Conservation (phyloP, 2,113 vertebrate genomes). For the Syngnathus scovelli region DNA sequence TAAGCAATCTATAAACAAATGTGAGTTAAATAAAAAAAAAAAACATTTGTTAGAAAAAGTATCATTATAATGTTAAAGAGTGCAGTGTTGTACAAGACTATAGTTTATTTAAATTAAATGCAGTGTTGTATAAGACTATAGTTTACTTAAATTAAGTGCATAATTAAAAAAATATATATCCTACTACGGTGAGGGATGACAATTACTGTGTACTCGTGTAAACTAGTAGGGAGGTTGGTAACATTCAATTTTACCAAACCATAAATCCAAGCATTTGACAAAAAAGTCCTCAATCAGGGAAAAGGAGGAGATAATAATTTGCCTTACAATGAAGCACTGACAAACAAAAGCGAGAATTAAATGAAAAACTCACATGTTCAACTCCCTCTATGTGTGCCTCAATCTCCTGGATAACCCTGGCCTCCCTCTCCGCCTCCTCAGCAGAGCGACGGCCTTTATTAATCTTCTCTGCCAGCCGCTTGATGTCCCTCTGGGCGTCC, state of each 20-base stretch:
- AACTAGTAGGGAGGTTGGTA: not conserved
- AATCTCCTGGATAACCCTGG: conserved; percentile 93
- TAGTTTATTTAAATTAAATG: too few relatives aligned
- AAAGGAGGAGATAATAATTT: not conserved
- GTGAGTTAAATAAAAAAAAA: too few relatives aligned
- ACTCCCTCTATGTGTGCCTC: conserved; percentile 97
- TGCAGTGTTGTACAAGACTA: not conserved
- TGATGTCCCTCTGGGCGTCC: conserved; percentile 91
- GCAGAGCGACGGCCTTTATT: conserved; percentile 93
- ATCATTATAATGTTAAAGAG: not conserved
- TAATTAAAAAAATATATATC: not conserved
- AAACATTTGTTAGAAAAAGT: too few relatives aligned
- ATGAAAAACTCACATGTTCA: conserved; percentile 78
- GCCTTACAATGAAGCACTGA: not conserved
- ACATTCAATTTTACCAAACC: not conserved
- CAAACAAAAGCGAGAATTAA: not conserved
- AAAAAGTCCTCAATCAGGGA: not conserved
- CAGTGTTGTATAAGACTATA: not conserved
- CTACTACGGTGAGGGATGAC: not conserved
- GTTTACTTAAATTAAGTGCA: too few relatives aligned
- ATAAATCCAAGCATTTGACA: not conserved
- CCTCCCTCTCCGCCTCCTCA: conserved; percentile 89
- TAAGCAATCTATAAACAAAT: too few relatives aligned
- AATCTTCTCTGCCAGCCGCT: conserved; percentile 91
- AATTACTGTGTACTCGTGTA: not conserved